Percentiles rank a stretch among this genome's conserved stretches.
These are phyloP conservation scores for Halesus radiatus DNA, from an alignment of 1,140 invertebrate species.

Conservation along the genomic window DNA sequence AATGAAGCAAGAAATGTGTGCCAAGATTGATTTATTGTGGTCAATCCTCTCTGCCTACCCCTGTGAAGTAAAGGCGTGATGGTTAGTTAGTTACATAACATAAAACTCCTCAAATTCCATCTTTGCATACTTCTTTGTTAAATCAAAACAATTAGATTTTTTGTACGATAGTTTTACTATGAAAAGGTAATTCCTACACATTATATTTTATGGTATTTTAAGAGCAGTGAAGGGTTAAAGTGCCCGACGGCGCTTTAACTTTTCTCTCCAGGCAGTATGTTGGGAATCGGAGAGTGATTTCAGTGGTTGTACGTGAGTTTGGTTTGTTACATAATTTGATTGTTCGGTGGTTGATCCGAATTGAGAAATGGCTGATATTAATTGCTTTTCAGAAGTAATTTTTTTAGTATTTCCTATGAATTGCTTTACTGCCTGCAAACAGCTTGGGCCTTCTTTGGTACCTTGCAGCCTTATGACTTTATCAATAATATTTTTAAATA, in stretches of 20 bases:
- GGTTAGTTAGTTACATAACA: no score
- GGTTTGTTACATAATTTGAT: not conserved
- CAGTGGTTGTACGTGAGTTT: not conserved
- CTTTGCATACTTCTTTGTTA: no score
- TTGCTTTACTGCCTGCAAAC: conserved; percentile 12
- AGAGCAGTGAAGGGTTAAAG: not conserved
- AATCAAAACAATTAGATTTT: no score
- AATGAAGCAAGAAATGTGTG: no score
- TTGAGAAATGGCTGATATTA: not conserved
- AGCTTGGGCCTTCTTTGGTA: not conserved
- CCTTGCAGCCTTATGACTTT: not conserved
- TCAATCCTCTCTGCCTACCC: no score
- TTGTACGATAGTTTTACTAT: no score
- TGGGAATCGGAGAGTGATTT: not conserved
- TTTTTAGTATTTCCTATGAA: conserved; percentile 17
- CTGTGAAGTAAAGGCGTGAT: no score
- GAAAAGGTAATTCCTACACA: no score
- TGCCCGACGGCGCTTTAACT: not conserved
- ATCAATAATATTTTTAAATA: conserved; percentile 31
- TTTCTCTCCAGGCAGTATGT: not conserved
- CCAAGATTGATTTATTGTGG: no score
- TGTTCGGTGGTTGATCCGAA: not conserved
- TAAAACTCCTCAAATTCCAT: no score
- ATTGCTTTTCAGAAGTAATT: conserved; percentile 15
- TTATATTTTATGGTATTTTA: not conserved